Evolutionary conservation across 2,113 vertebrate species (phyloP).

Genomic region (sheep (Ovis aries)): ARS-UI_Ramb_v3.0 NC_056055.1:137677501-137678000

Average conservation of each 20-base stretch:
- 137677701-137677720: neutral
- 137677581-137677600: neutral
- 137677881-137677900: neutral
- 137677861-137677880: neutral
- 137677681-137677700: neutral
- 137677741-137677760: neutral
- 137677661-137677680: neutral
- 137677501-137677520: neutral
- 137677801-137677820: neutral
- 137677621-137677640: neutral
- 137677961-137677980: neutral
- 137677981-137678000: neutral
- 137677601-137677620: neutral
- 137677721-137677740: neutral
- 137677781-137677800: neutral
- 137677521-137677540: neutral
- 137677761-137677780: neutral
- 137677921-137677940: neutral
- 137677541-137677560: neutral
- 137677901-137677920: neutral
- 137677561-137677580: neutral
- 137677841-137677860: neutral
- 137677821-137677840: neutral
- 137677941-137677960: neutral
- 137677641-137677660: neutral